Conservation (phyloP, 2,797 vertebrate genomes). For the Hipposideros larvatus region DNA sequence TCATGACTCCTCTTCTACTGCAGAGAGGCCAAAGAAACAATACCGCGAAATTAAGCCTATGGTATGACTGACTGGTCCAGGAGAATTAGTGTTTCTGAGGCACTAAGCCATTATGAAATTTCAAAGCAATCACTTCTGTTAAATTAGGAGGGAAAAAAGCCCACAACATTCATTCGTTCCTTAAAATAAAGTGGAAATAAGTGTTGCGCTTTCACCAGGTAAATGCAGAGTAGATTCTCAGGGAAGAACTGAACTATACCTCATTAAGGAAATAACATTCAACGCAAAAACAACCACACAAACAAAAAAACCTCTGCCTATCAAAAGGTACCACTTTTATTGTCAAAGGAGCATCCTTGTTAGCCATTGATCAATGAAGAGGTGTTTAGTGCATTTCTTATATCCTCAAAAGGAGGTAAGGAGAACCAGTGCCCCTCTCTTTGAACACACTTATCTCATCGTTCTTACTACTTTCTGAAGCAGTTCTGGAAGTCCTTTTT, state of each 20-base stretch:
- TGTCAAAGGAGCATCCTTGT: background rate
- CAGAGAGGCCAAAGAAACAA: constrained; percentile 26
- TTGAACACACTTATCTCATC: no score
- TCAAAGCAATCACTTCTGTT: constrained; percentile 21
- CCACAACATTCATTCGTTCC: background rate
- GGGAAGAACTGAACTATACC: background rate
- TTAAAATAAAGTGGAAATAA: constrained; percentile 59
- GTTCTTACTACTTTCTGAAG: no score
- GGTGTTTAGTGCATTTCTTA: background rate
- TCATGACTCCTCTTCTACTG: constrained; percentile 46
- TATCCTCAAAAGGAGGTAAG: constrained; percentile 44
- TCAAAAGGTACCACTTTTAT: background rate
- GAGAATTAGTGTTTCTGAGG: constrained; percentile 42
- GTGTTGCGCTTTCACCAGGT: background rate
- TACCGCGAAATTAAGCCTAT: background rate
- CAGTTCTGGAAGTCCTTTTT: no score
- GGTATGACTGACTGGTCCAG: background rate
- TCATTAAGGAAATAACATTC: background rate
- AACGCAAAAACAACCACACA: background rate
- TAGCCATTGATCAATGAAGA: background rate
- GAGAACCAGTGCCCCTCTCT: background rate
- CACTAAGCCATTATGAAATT: constrained; percentile 43
- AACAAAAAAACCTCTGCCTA: background rate
- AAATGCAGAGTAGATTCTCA: constrained; percentile 36
- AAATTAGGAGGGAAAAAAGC: background rate